These are phyloP conservation scores for Nymphalis io DNA, from an alignment of 1,140 invertebrate genomes.

Conservation along the genomic window DNA sequence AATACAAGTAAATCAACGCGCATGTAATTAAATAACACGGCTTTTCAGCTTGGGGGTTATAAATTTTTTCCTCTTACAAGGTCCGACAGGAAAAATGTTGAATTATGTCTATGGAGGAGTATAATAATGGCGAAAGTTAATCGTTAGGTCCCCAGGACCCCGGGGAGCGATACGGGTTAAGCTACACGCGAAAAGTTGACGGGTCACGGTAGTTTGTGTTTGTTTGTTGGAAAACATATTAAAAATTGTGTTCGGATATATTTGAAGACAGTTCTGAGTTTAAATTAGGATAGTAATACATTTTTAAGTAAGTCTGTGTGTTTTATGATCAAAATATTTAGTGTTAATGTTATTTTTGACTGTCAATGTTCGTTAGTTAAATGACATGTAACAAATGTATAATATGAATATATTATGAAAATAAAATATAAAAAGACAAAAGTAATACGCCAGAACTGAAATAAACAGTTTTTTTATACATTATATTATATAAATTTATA, in stretches of 20 bases:
- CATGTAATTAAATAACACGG: conserved; percentile 1
- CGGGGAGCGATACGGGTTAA: conserved; percentile 26
- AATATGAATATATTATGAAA: no score
- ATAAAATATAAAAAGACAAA: no score
- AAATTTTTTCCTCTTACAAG: conserved; percentile 19
- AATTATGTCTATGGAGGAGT: conserved; percentile 16
- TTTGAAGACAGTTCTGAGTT: conserved; percentile 1
- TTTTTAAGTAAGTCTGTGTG: neutral
- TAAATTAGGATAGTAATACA: neutral
- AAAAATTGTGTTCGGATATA: conserved; percentile 14
- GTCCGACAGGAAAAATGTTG: conserved; percentile 26
- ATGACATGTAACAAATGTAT: no score
- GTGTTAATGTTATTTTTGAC: neutral
- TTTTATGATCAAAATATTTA: neutral
- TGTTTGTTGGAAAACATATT: conserved; percentile 21
- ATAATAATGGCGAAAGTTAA: conserved; percentile 32
- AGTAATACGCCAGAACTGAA: no score
- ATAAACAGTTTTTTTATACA: no score
- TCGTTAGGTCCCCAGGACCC: conserved; percentile 19
- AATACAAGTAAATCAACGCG: conserved; percentile 9
- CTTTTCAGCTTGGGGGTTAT: conserved; percentile 1
- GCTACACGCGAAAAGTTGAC: conserved; percentile 23
- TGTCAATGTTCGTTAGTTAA: no score
- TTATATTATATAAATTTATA: no score
- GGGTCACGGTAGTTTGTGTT: conserved; percentile 13